Evolutionary conservation across 2,888 invertebrate genomes (phyloP), one percentile per base, ranked within the genome.

Genomic region (Trisateles emortualis): DNA sequence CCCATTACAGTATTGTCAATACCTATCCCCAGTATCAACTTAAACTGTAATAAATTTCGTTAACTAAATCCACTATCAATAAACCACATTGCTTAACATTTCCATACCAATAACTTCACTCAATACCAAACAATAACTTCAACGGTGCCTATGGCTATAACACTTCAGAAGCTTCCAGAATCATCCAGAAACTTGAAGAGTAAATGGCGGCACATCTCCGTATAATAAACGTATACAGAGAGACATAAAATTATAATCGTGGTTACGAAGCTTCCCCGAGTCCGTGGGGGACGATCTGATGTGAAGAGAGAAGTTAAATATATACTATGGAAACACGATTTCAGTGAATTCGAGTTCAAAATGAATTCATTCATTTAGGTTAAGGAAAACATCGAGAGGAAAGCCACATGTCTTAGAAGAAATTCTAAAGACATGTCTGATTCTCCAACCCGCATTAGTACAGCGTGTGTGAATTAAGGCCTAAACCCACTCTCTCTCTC

Each of bases 221-320:
- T 39, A 58, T 57, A 58, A 66, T 60, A 58, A 52, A 52, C 45
- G 26, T 60, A 62, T 64, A 61, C 40, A 40, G 14, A 35, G 45
- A n/a, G 50, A 60, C 61, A 69, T 69, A 69, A 69, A 69, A 54
- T 64, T 57, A 69, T 69, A 67, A 69, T 69, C 61, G 64, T 32
- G 54, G 59, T 50, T 53, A 45, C 48, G 16, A 26, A 59, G 52
- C 32, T 46, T 50, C 52, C 62, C 45, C 48, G 32, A 48, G 55
- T 42, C 68, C 53, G 51, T 13, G 8, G 55, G 68, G 68, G 51
- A 39, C 60, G 45, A 55, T 62, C 47, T 41, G 36, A 1, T 40
- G 39, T 3, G 41, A 30, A 45, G 29, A 9, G 24, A 4, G 11
- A 30, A 41, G 11, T 9, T 1, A n/a, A 17, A 19, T 6, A 35